Evolutionary conservation across 2,113 vertebrate genomes (phyloP), one percentile per base, ranked within the genome.

Genomic region (Perca fluviatilis): DNA sequence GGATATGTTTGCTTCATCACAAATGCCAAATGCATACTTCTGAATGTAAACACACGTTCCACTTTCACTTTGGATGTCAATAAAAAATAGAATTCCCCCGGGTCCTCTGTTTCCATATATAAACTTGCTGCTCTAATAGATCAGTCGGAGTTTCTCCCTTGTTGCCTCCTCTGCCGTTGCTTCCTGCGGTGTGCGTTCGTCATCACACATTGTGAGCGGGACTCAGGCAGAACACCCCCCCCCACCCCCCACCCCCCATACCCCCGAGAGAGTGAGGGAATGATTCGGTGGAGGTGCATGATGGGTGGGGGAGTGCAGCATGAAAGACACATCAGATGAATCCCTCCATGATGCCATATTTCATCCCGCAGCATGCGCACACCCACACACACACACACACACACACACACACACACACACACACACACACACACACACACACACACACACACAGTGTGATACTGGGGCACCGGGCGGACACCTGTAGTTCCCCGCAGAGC

Each of bases 271-370:
- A 14, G 5, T 54, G 69, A 76, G 19, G 30, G 76, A 80, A 54
- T 30, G 73, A 82, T 79, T 27, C 36, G 62, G 36, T 30, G 49
- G 30, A 47, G 46, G 51, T 19, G 80, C 51, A 60, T 68, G 40
- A n/a, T 23, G 8, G 16, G n/a, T 15, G 21, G 30, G 10, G 5
- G 62, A 74, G 14, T 3, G 5, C 64, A 58, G 65, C 83, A 18
- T 79, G 80, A 83, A 82, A 85, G 80, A 86, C 79, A 85, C 85
- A 89, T 86, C 89, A 88, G 77, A 85, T 64, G 69, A 43, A 80
- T 74, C 67, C 36, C 62, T 61, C 56, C 43, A 51, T 84, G 70
- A 51, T 9, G 25, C 63, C 81, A 67, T 84, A 77, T 90, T 89
- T 86, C 77, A 85, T 94, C 77, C 79, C 50, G 46, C 30, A 50